Conservation (phyloP, 2,888 invertebrate genomes). For the Drosophila infuscata region DNA sequence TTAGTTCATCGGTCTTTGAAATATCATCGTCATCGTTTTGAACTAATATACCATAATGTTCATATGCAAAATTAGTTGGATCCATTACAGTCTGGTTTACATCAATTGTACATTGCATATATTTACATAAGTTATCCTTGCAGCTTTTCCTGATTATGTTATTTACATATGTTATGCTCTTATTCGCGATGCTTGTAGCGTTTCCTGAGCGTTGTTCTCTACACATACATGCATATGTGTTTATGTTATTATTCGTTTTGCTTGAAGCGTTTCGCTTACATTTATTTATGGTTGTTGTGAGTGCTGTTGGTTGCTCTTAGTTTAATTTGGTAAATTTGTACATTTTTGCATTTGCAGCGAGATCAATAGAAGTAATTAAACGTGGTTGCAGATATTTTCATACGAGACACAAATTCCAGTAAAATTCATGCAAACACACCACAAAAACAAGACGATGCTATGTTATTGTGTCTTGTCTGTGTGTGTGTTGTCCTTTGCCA, state of each 20-base stretch:
- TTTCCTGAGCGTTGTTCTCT: not conserved
- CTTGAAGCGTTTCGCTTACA: not conserved
- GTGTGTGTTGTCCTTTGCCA: not conserved
- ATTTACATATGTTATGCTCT: not conserved
- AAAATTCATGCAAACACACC: not conserved
- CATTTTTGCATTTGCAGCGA: not conserved
- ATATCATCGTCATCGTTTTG: conserved; percentile 70
- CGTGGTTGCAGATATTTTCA: not conserved
- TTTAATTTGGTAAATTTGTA: conserved; percentile 9
- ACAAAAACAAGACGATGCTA: not conserved
- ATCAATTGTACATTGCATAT: conserved; percentile 86
- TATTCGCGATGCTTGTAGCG: not conserved
- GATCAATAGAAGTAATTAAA: not conserved
- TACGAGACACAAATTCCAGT: not conserved
- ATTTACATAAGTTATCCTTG: not conserved
- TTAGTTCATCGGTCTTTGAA: conserved; percentile 64
- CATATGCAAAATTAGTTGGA: conserved; percentile 61
- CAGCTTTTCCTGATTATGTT: not conserved
- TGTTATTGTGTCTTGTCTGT: not conserved
- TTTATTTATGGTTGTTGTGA: not conserved
- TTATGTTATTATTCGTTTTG: not conserved
- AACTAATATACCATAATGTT: conserved; percentile 82
- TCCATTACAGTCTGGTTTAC: conserved; percentile 78
- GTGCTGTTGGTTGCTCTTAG: not conserved
- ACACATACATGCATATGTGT: not conserved